Conservation (phyloP, 2,888 invertebrate species). For the Falcaria lacertinaria region DNA sequence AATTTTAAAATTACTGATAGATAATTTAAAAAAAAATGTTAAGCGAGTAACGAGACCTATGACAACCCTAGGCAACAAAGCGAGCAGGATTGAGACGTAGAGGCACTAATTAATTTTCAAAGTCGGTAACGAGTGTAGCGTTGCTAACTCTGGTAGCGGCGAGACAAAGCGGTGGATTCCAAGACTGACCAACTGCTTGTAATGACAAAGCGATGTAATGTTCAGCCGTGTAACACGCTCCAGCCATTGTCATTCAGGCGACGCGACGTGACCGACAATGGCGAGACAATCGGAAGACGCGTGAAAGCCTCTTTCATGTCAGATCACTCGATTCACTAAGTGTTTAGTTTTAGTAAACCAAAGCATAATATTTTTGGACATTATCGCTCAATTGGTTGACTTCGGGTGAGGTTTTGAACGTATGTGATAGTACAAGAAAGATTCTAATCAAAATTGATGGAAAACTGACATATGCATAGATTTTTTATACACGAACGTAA, state of each 20-base stretch:
- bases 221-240: slow-evolving; percentile 61
- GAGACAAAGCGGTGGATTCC: slow-evolving; percentile 27
- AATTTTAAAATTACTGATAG: too few relatives aligned
- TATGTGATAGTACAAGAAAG: too few relatives aligned
- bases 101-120: slow-evolving; percentile 70
- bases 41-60: too few relatives aligned
- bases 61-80: slow-evolving; percentile 27
- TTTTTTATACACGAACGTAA: too few relatives aligned
- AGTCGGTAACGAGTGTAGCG: slow-evolving; percentile 44
- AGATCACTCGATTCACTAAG: slow-evolving; percentile 26
- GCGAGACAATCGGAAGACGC: slow-evolving; percentile 28
- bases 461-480: too few relatives aligned
- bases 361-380: background rate
- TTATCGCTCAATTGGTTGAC: background rate
- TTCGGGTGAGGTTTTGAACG: background rate
- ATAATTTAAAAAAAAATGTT: too few relatives aligned
- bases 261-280: slow-evolving; percentile 39
- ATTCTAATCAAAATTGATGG: too few relatives aligned
- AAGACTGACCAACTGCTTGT: slow-evolving; percentile 40
- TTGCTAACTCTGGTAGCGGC: slow-evolving; percentile 47
- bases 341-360: background rate
- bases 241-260: slow-evolving; percentile 51
- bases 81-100: slow-evolving; percentile 52
- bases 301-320: slow-evolving; percentile 48
- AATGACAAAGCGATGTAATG: slow-evolving; percentile 39